These are phyloP conservation scores for Prunella fulvescens DNA, from an alignment of 2,113 vertebrate species.

Conservation along the genomic window DNA sequence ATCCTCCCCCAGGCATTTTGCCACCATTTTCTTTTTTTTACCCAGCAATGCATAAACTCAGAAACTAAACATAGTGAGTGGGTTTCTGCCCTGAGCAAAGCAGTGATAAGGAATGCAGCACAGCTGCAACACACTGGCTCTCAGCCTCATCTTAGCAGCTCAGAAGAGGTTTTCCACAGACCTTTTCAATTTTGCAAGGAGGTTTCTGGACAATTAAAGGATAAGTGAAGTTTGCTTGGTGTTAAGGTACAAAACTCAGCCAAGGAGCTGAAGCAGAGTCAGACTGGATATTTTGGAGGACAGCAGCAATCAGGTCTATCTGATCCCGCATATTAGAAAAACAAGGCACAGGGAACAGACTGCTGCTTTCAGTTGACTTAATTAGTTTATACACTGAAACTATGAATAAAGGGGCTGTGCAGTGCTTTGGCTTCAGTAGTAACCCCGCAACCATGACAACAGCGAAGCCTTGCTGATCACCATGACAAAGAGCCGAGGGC, in stretches of 20 bases:
- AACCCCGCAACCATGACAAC: slow-evolving; percentile 68
- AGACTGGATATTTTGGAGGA: neutral
- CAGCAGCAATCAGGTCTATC: neutral
- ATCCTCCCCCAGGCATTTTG: neutral
- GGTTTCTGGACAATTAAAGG: neutral
- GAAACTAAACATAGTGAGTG: neutral
- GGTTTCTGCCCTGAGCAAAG: neutral
- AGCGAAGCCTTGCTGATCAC: slow-evolving; percentile 51
- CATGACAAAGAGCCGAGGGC: slow-evolving; percentile 53
- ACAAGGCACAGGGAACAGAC: neutral
- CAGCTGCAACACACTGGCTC: neutral
- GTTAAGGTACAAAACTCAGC: neutral
- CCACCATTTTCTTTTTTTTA: neutral
- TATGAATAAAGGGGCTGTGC: slow-evolving; percentile 56
- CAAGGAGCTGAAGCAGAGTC: neutral
- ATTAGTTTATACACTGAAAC: slow-evolving; percentile 47
- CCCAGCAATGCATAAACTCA: neutral
- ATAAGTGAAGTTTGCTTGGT: neutral
- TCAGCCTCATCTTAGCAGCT: neutral
- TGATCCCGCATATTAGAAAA: neutral
- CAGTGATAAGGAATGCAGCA: neutral
- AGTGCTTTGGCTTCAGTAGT: slow-evolving; percentile 41
- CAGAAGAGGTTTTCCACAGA: neutral
- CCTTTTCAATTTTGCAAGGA: neutral
- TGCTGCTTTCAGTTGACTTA: slow-evolving; percentile 34